phyloP scores from a whole-genome alignment of 2,888 invertebrate species.

The Lycia hirtaria region DNA sequence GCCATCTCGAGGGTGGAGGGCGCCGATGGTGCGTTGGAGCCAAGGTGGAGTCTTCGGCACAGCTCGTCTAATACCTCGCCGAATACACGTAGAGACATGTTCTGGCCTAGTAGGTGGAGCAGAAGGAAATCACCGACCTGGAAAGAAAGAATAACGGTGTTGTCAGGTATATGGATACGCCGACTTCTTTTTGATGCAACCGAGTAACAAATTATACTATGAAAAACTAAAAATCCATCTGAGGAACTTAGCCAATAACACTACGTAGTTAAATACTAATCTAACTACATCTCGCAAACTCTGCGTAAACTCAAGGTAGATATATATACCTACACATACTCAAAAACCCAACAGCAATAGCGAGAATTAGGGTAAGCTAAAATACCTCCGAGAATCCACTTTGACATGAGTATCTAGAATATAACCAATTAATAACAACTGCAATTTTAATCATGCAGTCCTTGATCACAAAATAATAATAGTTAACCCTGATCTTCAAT shows the following conservation, averaged over 20 bases:
- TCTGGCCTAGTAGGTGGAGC: slow-evolving; percentile 93
- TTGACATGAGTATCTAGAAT: too few relatives aligned
- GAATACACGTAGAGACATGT: slow-evolving; percentile 93
- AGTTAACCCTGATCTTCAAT: slow-evolving; percentile 17
- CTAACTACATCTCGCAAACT: too few relatives aligned
- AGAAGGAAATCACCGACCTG: slow-evolving; percentile 95
- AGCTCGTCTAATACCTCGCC: slow-evolving; percentile 92
- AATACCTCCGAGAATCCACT: too few relatives aligned
- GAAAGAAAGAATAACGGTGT: slow-evolving; percentile 49
- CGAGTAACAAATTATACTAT: too few relatives aligned
- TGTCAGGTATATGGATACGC: not conserved
- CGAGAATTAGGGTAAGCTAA: too few relatives aligned
- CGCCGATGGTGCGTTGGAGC: slow-evolving; percentile 93
- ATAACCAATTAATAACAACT: not conserved
- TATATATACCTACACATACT: too few relatives aligned
- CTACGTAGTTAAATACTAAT: too few relatives aligned
- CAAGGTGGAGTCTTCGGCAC: slow-evolving; percentile 88
- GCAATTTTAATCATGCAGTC: not conserved
- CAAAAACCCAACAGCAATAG: too few relatives aligned
- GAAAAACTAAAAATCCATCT: too few relatives aligned
- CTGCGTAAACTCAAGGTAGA: too few relatives aligned
- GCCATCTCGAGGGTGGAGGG: slow-evolving; percentile 95
- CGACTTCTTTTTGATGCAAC: too few relatives aligned
- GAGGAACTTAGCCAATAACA: too few relatives aligned
- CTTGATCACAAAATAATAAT: not conserved